Conservation (phyloP, 2,888 invertebrate species). For the Hydroisotoma schaefferi region DNA sequence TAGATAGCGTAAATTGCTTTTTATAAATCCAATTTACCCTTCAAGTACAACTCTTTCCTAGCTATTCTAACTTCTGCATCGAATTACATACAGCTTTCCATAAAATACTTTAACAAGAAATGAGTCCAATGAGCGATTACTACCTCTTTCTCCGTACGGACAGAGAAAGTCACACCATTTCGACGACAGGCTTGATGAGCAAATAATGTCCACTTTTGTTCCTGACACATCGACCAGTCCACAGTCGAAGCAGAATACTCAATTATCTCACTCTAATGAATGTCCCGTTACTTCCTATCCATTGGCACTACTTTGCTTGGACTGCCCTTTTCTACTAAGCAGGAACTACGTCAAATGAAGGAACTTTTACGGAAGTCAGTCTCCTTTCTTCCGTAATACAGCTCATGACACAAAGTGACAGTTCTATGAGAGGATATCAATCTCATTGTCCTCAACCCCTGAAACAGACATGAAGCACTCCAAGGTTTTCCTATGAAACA, state of each 20-base stretch:
- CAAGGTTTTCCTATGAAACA: too few relatives aligned
- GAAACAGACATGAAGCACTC: too few relatives aligned
- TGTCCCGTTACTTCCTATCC: slow-evolving; percentile 6
- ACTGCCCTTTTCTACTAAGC: not conserved
- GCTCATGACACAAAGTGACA: slow-evolving; percentile 8
- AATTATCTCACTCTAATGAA: slow-evolving; percentile 27
- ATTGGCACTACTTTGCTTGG: not conserved
- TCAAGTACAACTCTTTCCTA: too few relatives aligned
- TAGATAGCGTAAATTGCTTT: too few relatives aligned
- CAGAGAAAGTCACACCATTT: too few relatives aligned
- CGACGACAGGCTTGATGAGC: slow-evolving; percentile 6
- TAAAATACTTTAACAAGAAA: too few relatives aligned
- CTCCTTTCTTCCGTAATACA: not conserved
- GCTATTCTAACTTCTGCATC: too few relatives aligned
- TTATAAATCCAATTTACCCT: too few relatives aligned
- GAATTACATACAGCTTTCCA: too few relatives aligned
- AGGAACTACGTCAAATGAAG: not conserved
- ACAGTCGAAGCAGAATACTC: slow-evolving; percentile 8
- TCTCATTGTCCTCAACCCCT: not conserved
- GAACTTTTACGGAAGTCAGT: not conserved
- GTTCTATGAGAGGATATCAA: not conserved
- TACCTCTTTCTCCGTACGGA: too few relatives aligned
- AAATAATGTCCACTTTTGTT: slow-evolving; percentile 22
- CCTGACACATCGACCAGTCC: slow-evolving; percentile 17
- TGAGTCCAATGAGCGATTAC: too few relatives aligned